Base-by-base conservation (phyloP, 2,888 invertebrate species). In the Pterostichus madidus region DNA sequence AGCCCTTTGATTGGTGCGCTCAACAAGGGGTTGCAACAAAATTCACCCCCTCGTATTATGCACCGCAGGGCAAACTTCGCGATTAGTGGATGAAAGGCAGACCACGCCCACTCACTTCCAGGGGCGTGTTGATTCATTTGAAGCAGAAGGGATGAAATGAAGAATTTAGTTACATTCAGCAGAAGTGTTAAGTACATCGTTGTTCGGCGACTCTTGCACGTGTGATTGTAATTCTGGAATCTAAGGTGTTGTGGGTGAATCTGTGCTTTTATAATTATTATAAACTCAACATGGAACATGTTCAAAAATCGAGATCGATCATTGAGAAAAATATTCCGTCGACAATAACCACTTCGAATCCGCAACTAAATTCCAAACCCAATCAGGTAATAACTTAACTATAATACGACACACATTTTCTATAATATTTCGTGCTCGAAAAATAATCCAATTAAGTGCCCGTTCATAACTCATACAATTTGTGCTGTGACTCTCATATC, bases 21-120 rank as follows among this genome's bases (percentile, higher is more conserved):
- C 5, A 44, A 4, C 17, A 17, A 11, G n/a, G 84, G 91, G 91
- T 86, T 90, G 87, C 86, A 85, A 75, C 75, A 17, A 15, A 11
- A 10, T 49, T 31, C 10, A 32, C 13, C 11, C 15, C 53, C 17
- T 76, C 17, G 35, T 15, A 76, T 56, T 76, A 53, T 76, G 44
- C 44, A 71, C 39, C 10, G 32, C 39, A 64, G 32, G 13, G 32
- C 39, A 4, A n/a, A n/a, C 44, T 13, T 39, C 59, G 10, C 44
- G 59, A 78, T 78, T 78, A 17, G 78, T 61, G 39, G 56, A 78
- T 35, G 17, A 10, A 8, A 8, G 24, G 6, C 11, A 56, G 24
- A 39, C 77, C 77, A 59, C 61, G 46, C 78, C 78, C 32, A 52
- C 24, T 35, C n/a, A 39, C 32, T 53, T 39, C n/a, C 39, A 15